These are phyloP conservation scores for Scolopax mira DNA, from an alignment of 2,113 vertebrate genomes.

Conservation along the genomic window DNA sequence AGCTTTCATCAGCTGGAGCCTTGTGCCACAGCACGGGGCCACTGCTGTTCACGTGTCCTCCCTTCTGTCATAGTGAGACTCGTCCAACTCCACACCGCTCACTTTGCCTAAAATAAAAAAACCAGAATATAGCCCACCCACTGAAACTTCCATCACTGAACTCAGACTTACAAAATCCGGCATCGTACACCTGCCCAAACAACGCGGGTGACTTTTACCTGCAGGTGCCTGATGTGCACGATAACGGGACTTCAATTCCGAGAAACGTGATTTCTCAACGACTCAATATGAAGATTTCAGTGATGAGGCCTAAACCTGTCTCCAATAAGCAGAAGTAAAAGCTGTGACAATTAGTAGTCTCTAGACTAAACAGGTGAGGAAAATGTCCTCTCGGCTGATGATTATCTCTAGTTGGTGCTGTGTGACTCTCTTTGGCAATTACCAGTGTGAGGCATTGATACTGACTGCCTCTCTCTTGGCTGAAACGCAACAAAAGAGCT, in stretches of 20 bases:
- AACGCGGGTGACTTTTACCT: neutral
- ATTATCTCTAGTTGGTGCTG: neutral
- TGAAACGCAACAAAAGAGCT: neutral
- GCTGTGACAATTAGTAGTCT: neutral
- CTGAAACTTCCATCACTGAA: neutral
- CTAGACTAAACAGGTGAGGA: constrained; percentile 4
- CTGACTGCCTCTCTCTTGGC: neutral
- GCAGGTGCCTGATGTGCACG: neutral
- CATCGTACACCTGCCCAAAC: neutral
- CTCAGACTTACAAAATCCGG: neutral
- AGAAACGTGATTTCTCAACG: neutral
- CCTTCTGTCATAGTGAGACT: neutral
- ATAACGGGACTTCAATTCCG: neutral
- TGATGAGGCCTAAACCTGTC: neutral
- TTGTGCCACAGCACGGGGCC: rapidly evolving
- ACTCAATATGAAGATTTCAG: neutral
- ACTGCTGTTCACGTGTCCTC: neutral
- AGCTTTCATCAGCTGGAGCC: neutral
- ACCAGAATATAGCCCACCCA: neutral
- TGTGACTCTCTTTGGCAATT: neutral
- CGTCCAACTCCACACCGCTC: neutral
- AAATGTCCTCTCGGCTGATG: neutral
- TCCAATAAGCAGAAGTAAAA: constrained; percentile 9
- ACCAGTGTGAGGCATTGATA: neutral
- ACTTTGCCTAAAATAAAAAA: neutral